Evolutionary conservation across 1,140 invertebrate genomes (phyloP), one percentile per base, ranked within the genome.

Genomic region (Portunus trituberculatus): DNA sequence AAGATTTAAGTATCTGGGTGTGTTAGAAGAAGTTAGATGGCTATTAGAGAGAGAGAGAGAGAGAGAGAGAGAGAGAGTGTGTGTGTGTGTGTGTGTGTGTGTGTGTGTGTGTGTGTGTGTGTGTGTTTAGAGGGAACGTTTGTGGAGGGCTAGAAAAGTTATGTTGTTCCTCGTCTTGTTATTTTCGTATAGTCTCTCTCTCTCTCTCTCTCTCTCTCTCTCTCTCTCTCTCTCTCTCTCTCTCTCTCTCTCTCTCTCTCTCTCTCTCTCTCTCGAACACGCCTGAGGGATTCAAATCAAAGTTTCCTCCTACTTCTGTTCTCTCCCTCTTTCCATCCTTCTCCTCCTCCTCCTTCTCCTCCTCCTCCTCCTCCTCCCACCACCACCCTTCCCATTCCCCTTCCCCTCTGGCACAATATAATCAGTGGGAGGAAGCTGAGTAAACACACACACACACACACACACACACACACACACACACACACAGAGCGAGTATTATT

Each of bases 241-340:
- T 76, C 67, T 76, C 67, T 76, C 67, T 76, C 67, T n/a, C 52
- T n/a, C 67, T 76, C 67, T 76, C 67, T 76, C 67, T 76, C 67
- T 76, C 67, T 76, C 67, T 76, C 67, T 76, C 67, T 76, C 67
- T n/a, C 25, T 76, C 67, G 12, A 25, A n/a, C 67, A n/a, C 67
- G 20, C 67, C 67, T 76, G 12, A 76, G 67, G 67, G 52, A 12
- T n/a, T 76, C 67, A 76, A 76, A 76, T 76, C 67, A n/a, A 59
- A 59, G 52, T 59, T 76, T 76, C 67, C 67, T 76, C 67, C 67
- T 76, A 76, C 16, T 76, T 76, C 67, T 76, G 20, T 76, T 76
- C 25, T 20, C n/a, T 20, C 39, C 14, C 87, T 28, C 29, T 28
- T 28, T 32, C 29, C 87, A 16, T 76, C 67, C 67, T 76, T 25